phyloP scores from a whole-genome alignment of 2,113 vertebrate genomes.

The Elephantulus edwardii region DNA sequence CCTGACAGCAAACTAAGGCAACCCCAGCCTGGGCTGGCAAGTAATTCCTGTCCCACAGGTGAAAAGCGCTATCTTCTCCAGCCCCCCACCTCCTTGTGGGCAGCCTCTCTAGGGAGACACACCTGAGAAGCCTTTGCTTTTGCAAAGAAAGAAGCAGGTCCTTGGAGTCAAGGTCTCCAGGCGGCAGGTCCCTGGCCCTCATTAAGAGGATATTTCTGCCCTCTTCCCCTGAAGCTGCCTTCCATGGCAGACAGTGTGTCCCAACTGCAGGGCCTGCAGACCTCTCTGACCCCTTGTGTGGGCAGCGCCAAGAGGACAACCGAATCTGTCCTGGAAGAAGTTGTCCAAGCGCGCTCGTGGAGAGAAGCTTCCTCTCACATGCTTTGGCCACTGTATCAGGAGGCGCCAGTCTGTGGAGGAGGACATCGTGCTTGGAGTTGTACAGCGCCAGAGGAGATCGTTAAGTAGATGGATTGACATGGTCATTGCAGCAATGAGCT shows the following conservation, averaged over 20 bases:
- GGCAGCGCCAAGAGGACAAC: too few relatives aligned
- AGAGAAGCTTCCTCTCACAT: too few relatives aligned
- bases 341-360: too few relatives aligned
- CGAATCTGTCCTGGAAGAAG: not conserved
- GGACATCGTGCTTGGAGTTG: too few relatives aligned
- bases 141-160: not conserved
- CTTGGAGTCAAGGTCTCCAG: not conserved
- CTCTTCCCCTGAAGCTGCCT: not conserved
- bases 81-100: not conserved
- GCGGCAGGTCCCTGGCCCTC: not conserved
- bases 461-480: too few relatives aligned
- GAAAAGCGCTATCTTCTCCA: not conserved
- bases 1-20: not conserved
- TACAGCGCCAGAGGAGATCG: too few relatives aligned
- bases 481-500: too few relatives aligned
- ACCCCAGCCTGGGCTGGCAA: not conserved
- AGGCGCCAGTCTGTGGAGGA: too few relatives aligned
- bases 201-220: not conserved
- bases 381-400: too few relatives aligned
- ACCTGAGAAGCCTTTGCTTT: not conserved
- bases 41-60: not conserved
- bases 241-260: not conserved
- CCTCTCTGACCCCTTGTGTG: not conserved
- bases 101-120: slow-evolving; percentile 1
- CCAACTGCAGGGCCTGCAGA: not conserved